phyloP scores from a whole-genome alignment of 1,140 invertebrate genomes.

The Tetramorium simillimum region DNA sequence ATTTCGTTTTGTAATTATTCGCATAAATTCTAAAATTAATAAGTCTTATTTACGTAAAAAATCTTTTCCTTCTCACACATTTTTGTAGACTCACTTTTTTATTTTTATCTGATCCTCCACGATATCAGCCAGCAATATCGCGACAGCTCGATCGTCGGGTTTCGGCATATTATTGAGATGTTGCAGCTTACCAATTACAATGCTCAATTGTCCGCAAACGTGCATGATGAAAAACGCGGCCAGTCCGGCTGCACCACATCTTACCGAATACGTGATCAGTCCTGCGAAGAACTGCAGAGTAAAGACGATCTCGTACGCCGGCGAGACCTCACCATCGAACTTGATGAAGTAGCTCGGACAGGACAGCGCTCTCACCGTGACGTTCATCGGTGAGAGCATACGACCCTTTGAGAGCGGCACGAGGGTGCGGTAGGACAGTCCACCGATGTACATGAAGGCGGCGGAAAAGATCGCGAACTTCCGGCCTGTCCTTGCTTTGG shows the following conservation, averaged over 20 bases:
- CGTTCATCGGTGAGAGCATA: constrained; percentile 49
- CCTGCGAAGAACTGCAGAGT: constrained; percentile 57
- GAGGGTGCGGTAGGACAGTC: constrained; percentile 61
- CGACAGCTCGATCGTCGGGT: neutral
- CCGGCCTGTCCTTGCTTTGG: constrained; percentile 50
- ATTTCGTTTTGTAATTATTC: neutral
- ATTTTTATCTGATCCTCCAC: constrained; percentile 61
- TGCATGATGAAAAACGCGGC: constrained; percentile 64
- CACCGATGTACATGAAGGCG: constrained; percentile 66
- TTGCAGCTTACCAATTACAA: constrained; percentile 59
- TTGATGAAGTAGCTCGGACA: constrained; percentile 57
- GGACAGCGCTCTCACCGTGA: constrained; percentile 60
- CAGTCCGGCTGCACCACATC: constrained; percentile 49
- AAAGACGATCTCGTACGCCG: constrained; percentile 71
- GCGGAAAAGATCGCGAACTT: constrained; percentile 53
- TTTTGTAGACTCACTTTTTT: constrained; percentile 29
- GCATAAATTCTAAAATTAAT: neutral
- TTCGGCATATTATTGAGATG: neutral
- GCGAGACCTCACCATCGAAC: constrained; percentile 51
- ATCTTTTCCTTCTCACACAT: neutral
- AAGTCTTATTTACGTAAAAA: neutral
- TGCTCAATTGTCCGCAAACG: constrained; percentile 60
- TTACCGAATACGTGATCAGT: constrained; percentile 55
- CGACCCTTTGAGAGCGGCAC: constrained; percentile 64
- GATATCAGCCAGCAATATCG: constrained; percentile 28